These are phyloP conservation scores for Caenorhabditis becei DNA, from an alignment of 2,888 invertebrate genomes.

Conservation along the genomic window DNA sequence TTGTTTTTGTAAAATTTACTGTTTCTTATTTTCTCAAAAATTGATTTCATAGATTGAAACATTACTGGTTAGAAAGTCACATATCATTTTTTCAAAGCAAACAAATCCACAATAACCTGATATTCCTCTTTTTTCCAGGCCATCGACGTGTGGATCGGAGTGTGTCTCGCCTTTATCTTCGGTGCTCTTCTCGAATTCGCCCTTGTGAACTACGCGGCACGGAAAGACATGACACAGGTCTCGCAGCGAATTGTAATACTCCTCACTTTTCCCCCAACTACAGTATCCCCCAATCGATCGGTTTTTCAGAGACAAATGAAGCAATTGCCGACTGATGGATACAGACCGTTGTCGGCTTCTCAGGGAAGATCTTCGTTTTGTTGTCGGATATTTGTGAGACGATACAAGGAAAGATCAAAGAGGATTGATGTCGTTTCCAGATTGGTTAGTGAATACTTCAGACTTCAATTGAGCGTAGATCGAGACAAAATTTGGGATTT, in stretches of 20 bases:
- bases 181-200: conserved; percentile 80
- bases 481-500: background rate
- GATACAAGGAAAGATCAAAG: conserved; percentile 81
- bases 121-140: conserved; percentile 72
- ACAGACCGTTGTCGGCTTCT: conserved; percentile 64
- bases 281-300: background rate
- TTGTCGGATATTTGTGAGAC: conserved; percentile 78
- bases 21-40: too few relatives aligned
- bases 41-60: conserved; percentile 1
- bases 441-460: conserved; percentile 68
- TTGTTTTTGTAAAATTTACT: too few relatives aligned
- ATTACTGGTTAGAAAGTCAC: too few relatives aligned
- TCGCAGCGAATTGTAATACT: conserved; percentile 60
- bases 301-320: conserved; percentile 66
- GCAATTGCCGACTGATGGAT: conserved; percentile 65
- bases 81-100: background rate
- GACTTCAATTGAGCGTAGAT: too few relatives aligned
- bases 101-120: too few relatives aligned
- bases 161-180: conserved; percentile 80
- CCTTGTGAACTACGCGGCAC: conserved; percentile 79
- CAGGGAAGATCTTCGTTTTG: conserved; percentile 75
- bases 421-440: conserved; percentile 80
- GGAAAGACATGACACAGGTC: conserved; percentile 75
- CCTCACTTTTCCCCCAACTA: too few relatives aligned
- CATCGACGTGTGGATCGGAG: conserved; percentile 81